Evolutionary conservation across 2,797 vertebrate species (phyloP).

Genomic region (Sebastes diploproa): DNA sequence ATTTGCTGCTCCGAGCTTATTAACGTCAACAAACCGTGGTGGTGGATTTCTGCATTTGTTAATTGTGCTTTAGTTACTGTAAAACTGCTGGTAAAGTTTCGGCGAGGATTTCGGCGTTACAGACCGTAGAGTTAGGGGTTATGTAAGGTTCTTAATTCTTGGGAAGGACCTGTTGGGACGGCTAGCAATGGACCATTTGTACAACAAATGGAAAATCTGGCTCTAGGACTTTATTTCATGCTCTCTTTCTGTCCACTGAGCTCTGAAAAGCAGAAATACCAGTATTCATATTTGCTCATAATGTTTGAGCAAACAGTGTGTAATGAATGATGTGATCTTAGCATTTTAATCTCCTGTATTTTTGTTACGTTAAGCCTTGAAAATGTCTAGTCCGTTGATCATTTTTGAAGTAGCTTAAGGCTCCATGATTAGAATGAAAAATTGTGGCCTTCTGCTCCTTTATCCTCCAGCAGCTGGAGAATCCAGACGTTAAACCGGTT

Average conservation of each 20-base stretch:
- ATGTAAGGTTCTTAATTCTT: background rate
- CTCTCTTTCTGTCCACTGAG: background rate
- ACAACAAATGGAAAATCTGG: slow-evolving; percentile 32
- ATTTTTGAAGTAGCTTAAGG: background rate
- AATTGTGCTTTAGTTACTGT: background rate
- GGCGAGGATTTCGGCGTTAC: background rate
- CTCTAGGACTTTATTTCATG: background rate
- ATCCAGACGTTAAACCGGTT: slow-evolving; percentile 79
- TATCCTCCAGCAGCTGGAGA: slow-evolving; percentile 68
- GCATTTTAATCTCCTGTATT: background rate
- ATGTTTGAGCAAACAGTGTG: background rate
- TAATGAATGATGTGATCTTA: slow-evolving; percentile 2
- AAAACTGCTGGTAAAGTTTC: background rate
- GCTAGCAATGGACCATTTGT: background rate
- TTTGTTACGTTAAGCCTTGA: background rate
- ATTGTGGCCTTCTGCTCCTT: slow-evolving; percentile 21
- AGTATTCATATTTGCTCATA: background rate
- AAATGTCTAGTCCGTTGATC: background rate
- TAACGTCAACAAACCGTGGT: slow-evolving; percentile 42
- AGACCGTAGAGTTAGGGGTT: background rate
- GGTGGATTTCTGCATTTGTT: slow-evolving; percentile 5
- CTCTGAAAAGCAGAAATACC: background rate
- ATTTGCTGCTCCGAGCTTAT: slow-evolving; percentile 31
- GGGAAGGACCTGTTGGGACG: slow-evolving; percentile 9
- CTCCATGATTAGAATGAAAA: slow-evolving; percentile 6